Percentiles rank a stretch among this genome's conserved stretches.
Conservation (phyloP, 2,113 vertebrate species). For the Tylochromis polylepis region DNA sequence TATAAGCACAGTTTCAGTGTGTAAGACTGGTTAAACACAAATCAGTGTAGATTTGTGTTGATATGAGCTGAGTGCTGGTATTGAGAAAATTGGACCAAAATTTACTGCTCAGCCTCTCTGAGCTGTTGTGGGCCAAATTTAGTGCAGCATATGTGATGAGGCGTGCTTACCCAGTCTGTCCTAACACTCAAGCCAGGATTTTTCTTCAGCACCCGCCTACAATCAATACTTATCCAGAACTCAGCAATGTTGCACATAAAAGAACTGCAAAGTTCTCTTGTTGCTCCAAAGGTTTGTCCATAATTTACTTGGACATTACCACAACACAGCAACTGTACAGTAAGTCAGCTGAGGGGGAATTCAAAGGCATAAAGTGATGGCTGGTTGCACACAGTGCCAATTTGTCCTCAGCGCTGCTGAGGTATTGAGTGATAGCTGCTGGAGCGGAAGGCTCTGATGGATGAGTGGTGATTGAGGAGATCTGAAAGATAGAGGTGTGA, state of each 20-base stretch:
- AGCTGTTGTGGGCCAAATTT: conserved; percentile 41
- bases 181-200: conserved; percentile 39
- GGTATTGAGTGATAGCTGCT: conserved; percentile 61
- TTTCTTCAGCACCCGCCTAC: conserved; percentile 1
- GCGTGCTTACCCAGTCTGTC: conserved; percentile 48
- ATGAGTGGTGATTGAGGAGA: conserved; percentile 34
- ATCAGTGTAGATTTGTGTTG: background rate
- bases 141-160: conserved; percentile 57
- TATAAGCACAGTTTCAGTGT: background rate
- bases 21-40: background rate
- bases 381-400: conserved; percentile 19
- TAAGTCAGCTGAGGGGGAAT: conserved; percentile 18
- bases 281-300: background rate
- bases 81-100: conserved; percentile 27
- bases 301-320: background rate
- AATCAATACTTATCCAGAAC: conserved; percentile 12
- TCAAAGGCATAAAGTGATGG: conserved; percentile 25
- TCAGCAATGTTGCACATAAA: background rate
- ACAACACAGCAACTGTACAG: background rate
- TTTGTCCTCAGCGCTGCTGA: conserved; percentile 39
- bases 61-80: conserved; percentile 7
- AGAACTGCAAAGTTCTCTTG: background rate
- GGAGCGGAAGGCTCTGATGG: conserved; percentile 53
- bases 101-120: conserved; percentile 11
- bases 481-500: conserved; percentile 38